Percentiles rank a stretch among this genome's conserved stretches.
phyloP scores from a whole-genome alignment of 1,140 invertebrate species.

The Bombus pascuorum region DNA sequence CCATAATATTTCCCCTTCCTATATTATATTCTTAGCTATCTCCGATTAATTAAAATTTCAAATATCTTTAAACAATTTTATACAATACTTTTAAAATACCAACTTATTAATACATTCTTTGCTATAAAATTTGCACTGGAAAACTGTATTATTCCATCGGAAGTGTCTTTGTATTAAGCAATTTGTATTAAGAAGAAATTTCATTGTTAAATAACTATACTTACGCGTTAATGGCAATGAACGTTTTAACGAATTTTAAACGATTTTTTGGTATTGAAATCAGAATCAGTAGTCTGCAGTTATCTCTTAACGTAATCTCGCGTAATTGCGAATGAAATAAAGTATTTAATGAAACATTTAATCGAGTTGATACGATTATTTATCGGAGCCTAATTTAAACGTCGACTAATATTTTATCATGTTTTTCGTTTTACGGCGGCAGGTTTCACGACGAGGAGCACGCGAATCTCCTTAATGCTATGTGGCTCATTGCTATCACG shows the following conservation, averaged over 20 bases:
- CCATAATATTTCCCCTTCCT: neutral
- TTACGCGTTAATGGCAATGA: too few relatives aligned
- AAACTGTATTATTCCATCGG: too few relatives aligned
- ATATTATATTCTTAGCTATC: neutral
- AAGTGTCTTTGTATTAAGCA: too few relatives aligned
- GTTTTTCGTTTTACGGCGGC: slow-evolving; percentile 36
- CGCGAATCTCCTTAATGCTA: slow-evolving; percentile 98
- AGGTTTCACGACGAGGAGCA: slow-evolving; percentile 98
- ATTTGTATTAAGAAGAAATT: too few relatives aligned
- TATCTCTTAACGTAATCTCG: neutral
- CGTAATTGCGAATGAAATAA: neutral
- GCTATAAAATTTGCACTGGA: too few relatives aligned
- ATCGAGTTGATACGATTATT: neutral
- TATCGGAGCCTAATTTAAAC: neutral
- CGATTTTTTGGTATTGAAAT: neutral
- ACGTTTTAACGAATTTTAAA: neutral
- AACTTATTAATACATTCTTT: too few relatives aligned
- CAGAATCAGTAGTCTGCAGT: neutral
- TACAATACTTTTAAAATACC: too few relatives aligned
- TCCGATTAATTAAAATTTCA: neutral
- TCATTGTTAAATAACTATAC: too few relatives aligned
- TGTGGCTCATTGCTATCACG: slow-evolving; percentile 99
- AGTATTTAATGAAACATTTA: neutral
- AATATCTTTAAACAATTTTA: too few relatives aligned
- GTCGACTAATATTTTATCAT: slow-evolving; percentile 17